Evolutionary conservation across 2,113 vertebrate species (phyloP).

Genomic region (Xerus inauris): DNA sequence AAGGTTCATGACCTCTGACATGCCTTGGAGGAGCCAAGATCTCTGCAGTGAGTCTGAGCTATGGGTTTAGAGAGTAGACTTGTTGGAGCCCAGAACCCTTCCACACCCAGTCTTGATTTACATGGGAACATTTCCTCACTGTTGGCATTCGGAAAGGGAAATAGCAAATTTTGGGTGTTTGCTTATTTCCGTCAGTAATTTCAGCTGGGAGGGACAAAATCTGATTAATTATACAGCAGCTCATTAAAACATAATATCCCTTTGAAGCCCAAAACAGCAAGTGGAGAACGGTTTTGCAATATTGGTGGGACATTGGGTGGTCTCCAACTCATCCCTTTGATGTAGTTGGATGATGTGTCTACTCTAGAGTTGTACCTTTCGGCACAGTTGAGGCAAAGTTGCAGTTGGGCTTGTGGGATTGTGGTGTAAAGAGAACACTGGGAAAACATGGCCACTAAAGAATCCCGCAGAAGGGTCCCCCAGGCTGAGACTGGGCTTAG

Average conservation of each 20-base stretch:
- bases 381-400: conserved; percentile 13
- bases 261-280: conserved; percentile 77
- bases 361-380: conserved; percentile 58
- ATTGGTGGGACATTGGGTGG: conserved; percentile 58
- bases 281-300: conserved; percentile 66
- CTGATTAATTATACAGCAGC: conserved; percentile 78
- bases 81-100: conserved; percentile 79
- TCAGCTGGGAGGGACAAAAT: conserved; percentile 52
- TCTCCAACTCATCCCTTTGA: conserved; percentile 64
- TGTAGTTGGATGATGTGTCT: conserved; percentile 16
- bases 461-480: conserved; percentile 33
- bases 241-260: conserved; percentile 78
- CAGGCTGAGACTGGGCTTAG: conserved; percentile 35
- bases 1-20: conserved; percentile 52
- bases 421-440: conserved; percentile 24
- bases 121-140: conserved; percentile 76
- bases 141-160: conserved; percentile 77
- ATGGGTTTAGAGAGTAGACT: conserved; percentile 71
- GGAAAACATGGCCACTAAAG: conserved; percentile 27
- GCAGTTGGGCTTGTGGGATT: conserved; percentile 21
- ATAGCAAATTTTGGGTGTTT: conserved; percentile 80
- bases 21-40: conserved; percentile 42
- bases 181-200: conserved; percentile 78
- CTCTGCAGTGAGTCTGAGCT: conserved; percentile 63
- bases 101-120: conserved; percentile 81